phyloP scores from a whole-genome alignment of 2,797 vertebrate species.

The Lateolabrax maculatus region DNA sequence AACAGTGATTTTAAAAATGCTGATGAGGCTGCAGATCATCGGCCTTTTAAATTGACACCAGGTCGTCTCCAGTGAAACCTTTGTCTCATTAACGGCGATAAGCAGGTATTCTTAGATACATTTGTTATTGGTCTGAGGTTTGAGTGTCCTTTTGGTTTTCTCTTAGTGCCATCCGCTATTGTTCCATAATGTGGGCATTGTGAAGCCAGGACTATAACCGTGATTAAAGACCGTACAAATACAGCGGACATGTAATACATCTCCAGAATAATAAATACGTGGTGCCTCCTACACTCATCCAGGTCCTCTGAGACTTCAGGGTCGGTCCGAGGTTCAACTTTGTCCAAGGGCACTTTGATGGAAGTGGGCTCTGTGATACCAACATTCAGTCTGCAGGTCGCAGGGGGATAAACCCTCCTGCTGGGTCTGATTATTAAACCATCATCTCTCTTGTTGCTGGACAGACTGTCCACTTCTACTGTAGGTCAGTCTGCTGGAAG shows the following conservation, averaged over 20 bases:
- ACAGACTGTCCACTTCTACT: not conserved
- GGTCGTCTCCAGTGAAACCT: not conserved
- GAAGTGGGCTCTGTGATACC: not conserved
- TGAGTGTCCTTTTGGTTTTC: not conserved
- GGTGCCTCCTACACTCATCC: not conserved
- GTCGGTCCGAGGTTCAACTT: not conserved
- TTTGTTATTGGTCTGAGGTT: not conserved
- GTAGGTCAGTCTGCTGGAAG: not conserved
- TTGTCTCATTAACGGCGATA: not conserved
- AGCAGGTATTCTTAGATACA: not conserved
- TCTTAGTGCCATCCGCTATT: not conserved
- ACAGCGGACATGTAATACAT: conserved; percentile 19
- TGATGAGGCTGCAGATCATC: too few species aligned
- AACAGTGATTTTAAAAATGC: not conserved
- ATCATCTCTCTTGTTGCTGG: not conserved
- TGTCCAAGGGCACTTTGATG: conserved; percentile 31
- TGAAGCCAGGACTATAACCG: not conserved
- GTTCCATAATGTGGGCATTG: not conserved
- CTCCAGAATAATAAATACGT: conserved; percentile 27
- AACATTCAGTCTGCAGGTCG: not conserved
- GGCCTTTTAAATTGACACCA: too few species aligned
- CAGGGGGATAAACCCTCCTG: conserved; percentile 6
- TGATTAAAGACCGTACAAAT: conserved; percentile 42
- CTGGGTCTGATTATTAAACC: conserved; percentile 25
- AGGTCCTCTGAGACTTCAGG: conserved; percentile 32